Conservation (phyloP, 2,113 vertebrate genomes). For the Hypocryptadius cinnamomeus region DNA sequence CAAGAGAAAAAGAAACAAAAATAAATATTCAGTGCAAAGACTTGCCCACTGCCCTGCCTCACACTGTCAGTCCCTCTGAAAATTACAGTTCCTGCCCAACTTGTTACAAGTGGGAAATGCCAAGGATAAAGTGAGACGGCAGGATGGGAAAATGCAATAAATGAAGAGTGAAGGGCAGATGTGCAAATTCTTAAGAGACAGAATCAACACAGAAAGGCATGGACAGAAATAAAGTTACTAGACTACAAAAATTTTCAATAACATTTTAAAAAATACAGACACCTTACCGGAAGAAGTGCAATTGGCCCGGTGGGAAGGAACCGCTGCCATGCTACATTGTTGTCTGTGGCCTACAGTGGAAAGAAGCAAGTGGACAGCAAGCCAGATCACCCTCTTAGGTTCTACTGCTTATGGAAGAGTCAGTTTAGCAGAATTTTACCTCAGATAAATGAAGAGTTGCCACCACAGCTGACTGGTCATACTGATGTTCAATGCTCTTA, state of each 20-base stretch:
- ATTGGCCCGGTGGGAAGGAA: conserved; percentile 95
- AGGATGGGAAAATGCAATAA: neutral
- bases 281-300: conserved; percentile 89
- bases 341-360: conserved; percentile 83
- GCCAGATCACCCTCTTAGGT: neutral
- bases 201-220: neutral
- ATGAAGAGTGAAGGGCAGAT: neutral
- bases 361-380: neutral
- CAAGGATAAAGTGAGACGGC: neutral
- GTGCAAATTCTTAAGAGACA: neutral
- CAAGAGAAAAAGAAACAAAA: neutral
- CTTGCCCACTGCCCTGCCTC: neutral
- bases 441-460: conserved; percentile 92
- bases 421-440: conserved; percentile 57
- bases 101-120: neutral
- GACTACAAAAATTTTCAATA: neutral
- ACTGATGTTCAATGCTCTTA: conserved; percentile 83
- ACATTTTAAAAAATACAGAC: neutral
- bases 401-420: neutral
- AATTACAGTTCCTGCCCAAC: neutral
- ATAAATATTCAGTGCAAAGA: neutral
- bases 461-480: conserved; percentile 93
- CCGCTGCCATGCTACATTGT: conserved; percentile 96
- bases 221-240: neutral
- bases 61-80: neutral